phyloP scores from a whole-genome alignment of 2,113 vertebrate species.

The Thymallus thymallus region DNA sequence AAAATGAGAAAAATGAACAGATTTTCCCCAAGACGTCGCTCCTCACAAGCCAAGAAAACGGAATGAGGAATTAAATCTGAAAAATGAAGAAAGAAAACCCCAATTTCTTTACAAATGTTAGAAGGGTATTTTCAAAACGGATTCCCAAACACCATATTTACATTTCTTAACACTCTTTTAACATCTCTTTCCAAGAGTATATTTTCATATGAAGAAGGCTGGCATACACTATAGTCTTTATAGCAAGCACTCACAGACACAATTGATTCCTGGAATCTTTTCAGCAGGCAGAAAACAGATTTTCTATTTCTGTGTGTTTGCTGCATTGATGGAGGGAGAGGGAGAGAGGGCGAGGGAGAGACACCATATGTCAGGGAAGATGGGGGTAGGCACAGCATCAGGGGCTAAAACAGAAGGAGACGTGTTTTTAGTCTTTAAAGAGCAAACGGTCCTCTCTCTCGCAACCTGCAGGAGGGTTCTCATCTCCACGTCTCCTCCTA shows the following conservation, averaged over 20 bases:
- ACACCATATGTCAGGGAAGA: neutral
- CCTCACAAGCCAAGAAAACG: neutral
- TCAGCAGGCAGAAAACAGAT: neutral
- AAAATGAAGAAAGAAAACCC: neutral
- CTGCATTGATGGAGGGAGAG: neutral
- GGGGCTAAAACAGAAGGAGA: neutral
- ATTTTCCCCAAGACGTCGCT: constrained; percentile 27
- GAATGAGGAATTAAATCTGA: neutral
- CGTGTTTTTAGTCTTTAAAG: no score
- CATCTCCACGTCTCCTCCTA: no score
- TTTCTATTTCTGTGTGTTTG: constrained; percentile 15
- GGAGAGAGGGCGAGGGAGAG: neutral
- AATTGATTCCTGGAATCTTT: neutral
- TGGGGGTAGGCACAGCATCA: neutral
- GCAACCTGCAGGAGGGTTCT: neutral
- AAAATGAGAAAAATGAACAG: constrained; percentile 43
- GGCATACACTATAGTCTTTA: neutral
- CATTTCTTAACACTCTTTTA: neutral
- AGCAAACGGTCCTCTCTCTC: neutral
- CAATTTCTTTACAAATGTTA: neutral
- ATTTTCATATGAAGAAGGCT: constrained; percentile 36
- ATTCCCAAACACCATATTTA: constrained; percentile 13
- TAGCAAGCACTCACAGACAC: neutral
- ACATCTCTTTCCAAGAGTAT: constrained; percentile 8
- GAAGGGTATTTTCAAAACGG: neutral